These are phyloP conservation scores for Drosophila monieri DNA, from an alignment of 2,888 invertebrate genomes.

Conservation along the genomic window DNA sequence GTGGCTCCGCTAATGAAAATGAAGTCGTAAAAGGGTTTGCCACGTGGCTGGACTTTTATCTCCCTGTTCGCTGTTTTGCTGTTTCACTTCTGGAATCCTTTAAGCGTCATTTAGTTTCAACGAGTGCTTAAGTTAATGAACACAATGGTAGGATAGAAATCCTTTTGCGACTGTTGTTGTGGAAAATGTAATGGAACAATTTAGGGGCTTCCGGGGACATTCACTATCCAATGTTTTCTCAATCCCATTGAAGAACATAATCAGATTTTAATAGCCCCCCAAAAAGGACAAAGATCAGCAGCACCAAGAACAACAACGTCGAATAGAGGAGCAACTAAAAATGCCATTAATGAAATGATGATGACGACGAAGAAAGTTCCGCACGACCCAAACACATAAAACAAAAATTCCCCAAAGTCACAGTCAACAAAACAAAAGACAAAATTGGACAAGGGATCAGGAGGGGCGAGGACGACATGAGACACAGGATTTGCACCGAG, in stretches of 20 bases:
- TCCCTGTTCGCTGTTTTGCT: not conserved
- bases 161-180: constrained; percentile 11
- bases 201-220: constrained; percentile 18
- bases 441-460: constrained; percentile 12
- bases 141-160: constrained; percentile 30
- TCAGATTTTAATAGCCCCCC: constrained; percentile 62
- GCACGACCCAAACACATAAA: constrained; percentile 70
- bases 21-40: constrained; percentile 45
- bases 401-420: constrained; percentile 60
- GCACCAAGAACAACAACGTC: constrained; percentile 14
- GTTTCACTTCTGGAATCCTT: constrained; percentile 19
- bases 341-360: constrained; percentile 62
- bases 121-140: constrained; percentile 48
- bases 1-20: constrained; percentile 38
- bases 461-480: not conserved
- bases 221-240: constrained; percentile 17
- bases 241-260: constrained; percentile 49
- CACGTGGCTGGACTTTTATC: constrained; percentile 23
- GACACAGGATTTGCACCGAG: constrained; percentile 2
- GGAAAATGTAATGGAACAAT: constrained; percentile 35
- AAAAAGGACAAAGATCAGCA: constrained; percentile 50
- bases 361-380: constrained; percentile 53
- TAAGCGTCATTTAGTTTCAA: constrained; percentile 47
- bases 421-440: constrained; percentile 45
- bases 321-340: constrained; percentile 52